phyloP scores from a whole-genome alignment of 2,888 invertebrate species.

The Hirtodrosophila duncani region DNA sequence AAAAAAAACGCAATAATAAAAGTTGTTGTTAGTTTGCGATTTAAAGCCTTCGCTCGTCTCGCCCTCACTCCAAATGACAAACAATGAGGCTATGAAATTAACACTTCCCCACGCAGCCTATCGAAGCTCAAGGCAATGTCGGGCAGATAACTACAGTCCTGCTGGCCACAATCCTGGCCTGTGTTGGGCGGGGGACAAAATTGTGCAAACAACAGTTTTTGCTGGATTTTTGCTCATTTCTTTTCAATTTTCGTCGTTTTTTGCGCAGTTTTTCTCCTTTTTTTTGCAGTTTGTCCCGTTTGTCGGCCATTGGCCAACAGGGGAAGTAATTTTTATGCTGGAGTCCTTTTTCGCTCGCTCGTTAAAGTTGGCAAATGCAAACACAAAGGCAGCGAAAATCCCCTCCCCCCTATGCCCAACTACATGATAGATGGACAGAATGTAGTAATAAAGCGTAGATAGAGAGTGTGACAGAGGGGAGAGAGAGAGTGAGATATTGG shows the following conservation, averaged over 20 bases:
- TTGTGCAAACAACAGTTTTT: conserved; percentile 59
- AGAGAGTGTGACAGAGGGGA: not conserved
- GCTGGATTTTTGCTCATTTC: conserved; percentile 53
- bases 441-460: not conserved
- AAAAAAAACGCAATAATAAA: too few species aligned
- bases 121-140: conserved; percentile 58
- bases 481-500: not conserved
- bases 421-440: conserved; percentile 1
- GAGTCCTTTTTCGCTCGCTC: too few species aligned
- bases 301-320: conserved; percentile 54
- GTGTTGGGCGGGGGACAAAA: not conserved
- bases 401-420: not conserved
- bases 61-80: conserved; percentile 35
- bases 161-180: too few species aligned
- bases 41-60: conserved; percentile 5
- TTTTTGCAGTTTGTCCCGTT: conserved; percentile 28
- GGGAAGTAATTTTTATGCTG: conserved; percentile 56
- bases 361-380: conserved; percentile 55
- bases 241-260: conserved; percentile 57
- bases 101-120: conserved; percentile 60
- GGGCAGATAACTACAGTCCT: conserved; percentile 14
- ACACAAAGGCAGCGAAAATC: conserved; percentile 27
- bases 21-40: conserved; percentile 29
- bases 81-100: conserved; percentile 66
- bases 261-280: conserved; percentile 41